These are phyloP conservation scores for Phengaris arion DNA, from an alignment of 2,888 invertebrate species.

Conservation along the genomic window DNA sequence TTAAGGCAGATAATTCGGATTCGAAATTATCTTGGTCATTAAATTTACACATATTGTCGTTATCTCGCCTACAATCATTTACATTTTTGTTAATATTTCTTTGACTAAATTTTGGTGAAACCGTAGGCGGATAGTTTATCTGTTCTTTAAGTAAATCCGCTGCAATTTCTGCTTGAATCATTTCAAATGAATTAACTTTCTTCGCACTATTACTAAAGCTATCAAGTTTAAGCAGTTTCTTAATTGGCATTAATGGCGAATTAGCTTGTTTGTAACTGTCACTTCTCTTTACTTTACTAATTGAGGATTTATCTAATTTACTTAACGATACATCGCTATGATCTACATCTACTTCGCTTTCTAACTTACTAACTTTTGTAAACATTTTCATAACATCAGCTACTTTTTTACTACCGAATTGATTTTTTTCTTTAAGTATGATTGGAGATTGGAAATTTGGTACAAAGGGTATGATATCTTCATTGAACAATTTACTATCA, in stretches of 20 bases:
- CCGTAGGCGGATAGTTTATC: conserved; percentile 85
- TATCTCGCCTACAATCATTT: conserved; percentile 58
- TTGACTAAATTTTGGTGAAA: conserved; percentile 78
- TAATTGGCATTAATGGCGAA: conserved; percentile 83
- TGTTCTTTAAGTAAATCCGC: conserved; percentile 82
- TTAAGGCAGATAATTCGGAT: conserved; percentile 61
- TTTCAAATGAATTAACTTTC: conserved; percentile 75
- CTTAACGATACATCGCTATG: conserved; percentile 44
- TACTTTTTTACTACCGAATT: conserved; percentile 63
- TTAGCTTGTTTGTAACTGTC: conserved; percentile 92
- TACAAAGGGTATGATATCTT: conserved; percentile 66
- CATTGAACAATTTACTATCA: conserved; percentile 49
- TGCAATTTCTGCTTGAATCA: conserved; percentile 81
- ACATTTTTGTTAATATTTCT: conserved; percentile 55
- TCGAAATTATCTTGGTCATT: conserved; percentile 61
- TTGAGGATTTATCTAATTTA: conserved; percentile 51
- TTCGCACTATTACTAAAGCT: conserved; percentile 66
- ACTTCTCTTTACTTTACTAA: conserved; percentile 85
- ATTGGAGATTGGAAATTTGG: conserved; percentile 73
- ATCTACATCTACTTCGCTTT: conserved; percentile 44
- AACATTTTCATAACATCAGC: conserved; percentile 74
- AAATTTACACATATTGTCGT: conserved; percentile 47
- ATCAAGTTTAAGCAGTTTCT: conserved; percentile 78
- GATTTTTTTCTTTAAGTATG: conserved; percentile 64
- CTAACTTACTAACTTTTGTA: conserved; percentile 54